These are phyloP conservation scores for Scatophagus argus DNA, from an alignment of 2,113 vertebrate genomes.

Conservation along the genomic window DNA sequence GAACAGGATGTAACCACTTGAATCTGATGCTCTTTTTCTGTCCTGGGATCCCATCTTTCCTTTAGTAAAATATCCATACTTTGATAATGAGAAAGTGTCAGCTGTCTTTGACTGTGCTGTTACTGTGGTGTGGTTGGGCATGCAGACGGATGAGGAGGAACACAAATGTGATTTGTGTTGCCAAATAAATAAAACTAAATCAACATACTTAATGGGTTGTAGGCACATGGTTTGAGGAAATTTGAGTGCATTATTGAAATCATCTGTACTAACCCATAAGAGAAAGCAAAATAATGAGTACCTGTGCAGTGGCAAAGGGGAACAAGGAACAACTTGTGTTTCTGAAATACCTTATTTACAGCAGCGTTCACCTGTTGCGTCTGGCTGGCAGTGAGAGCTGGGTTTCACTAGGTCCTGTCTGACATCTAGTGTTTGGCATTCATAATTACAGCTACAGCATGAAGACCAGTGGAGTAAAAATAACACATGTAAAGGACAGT, in stretches of 20 bases:
- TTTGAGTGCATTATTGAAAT: background rate
- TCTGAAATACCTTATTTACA: background rate
- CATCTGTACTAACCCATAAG: background rate
- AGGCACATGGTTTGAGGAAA: background rate
- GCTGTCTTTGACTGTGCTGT: background rate
- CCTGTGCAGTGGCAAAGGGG: background rate
- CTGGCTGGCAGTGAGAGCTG: too few relatives aligned
- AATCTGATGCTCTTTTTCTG: background rate
- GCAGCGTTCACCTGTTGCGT: background rate
- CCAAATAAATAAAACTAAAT: background rate
- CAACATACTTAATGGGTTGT: background rate
- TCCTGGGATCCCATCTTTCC: background rate
- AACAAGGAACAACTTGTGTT: background rate
- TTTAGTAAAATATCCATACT: background rate
- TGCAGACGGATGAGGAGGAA: background rate
- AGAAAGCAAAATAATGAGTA: background rate
- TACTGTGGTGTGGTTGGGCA: background rate
- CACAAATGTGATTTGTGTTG: background rate
- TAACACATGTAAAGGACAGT: background rate
- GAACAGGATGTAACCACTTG: background rate
- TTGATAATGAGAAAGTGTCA: background rate
- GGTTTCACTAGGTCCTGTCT: background rate
- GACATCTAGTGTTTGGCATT: constrained; percentile 64
- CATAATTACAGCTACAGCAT: constrained; percentile 24
- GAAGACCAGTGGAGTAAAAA: background rate